Conservation (phyloP, 2,888 invertebrate species). For the Chalcosyrphus nemorum region DNA sequence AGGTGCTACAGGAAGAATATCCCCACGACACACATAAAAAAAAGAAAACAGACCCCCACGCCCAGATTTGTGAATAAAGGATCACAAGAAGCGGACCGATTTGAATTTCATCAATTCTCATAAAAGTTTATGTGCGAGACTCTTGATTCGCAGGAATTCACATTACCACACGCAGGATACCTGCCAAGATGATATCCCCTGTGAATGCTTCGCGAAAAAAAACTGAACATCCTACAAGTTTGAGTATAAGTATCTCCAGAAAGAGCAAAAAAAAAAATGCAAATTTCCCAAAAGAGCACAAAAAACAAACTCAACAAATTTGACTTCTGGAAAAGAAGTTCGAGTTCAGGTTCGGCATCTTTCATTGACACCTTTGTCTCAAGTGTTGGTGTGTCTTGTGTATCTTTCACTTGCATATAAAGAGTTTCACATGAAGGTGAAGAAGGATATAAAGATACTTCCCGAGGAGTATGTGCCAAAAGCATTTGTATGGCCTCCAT, state of each 20-base stretch:
- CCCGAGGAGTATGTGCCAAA: constrained; percentile 29
- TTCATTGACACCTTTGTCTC: constrained; percentile 61
- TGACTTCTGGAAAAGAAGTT: constrained; percentile 33
- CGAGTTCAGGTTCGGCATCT: constrained; percentile 30
- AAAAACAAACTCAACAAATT: constrained; percentile 58
- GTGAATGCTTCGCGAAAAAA: constrained; percentile 12
- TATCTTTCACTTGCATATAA: not conserved
- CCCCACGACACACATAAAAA: not conserved
- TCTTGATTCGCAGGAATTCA: constrained; percentile 61
- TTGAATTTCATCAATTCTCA: constrained; percentile 72
- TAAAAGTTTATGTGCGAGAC: constrained; percentile 69
- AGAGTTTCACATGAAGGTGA: too few relatives aligned
- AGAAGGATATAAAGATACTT: constrained; percentile 46
- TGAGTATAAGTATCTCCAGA: not conserved
- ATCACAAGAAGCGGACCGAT: constrained; percentile 50
- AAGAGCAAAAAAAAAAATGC: constrained; percentile 31
- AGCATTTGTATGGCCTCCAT: constrained; percentile 30
- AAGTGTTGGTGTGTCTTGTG: constrained; percentile 35
- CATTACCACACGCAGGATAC: constrained; percentile 59
- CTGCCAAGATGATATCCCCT: constrained; percentile 38
- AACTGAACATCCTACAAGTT: constrained; percentile 3
- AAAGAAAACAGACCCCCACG: not conserved
- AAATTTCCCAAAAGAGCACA: constrained; percentile 14
- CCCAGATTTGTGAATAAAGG: constrained; percentile 52
- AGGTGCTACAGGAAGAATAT: constrained; percentile 5